Conservation (phyloP, 1,140 invertebrate genomes). For the Cherax destructor region DNA sequence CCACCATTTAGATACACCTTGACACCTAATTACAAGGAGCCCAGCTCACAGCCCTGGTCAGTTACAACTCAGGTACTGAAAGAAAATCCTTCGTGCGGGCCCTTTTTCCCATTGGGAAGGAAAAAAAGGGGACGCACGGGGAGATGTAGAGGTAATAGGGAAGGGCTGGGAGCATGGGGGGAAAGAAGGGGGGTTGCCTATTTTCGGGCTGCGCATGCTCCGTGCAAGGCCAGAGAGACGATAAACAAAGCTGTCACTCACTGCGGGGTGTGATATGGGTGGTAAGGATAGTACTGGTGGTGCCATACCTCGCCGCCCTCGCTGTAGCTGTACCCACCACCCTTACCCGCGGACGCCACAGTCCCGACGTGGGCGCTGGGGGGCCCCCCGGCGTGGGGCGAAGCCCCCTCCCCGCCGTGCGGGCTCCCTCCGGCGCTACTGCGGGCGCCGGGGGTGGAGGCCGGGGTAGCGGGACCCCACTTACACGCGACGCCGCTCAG, state of each 20-base stretch:
- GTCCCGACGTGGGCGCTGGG: conserved; percentile 47
- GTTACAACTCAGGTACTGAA: background rate
- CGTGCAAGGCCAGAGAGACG: conserved; percentile 63
- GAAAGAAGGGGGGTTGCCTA: conserved; percentile 10
- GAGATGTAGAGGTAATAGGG: conserved; percentile 45
- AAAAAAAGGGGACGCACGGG: background rate
- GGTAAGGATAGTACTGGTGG: conserved; percentile 78
- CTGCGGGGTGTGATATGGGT: conserved; percentile 77
- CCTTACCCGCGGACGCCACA: conserved; percentile 71
- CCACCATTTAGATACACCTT: conserved; percentile 15
- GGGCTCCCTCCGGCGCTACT: conserved; percentile 64
- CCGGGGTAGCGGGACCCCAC: conserved; percentile 73
- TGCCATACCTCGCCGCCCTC: conserved; percentile 71
- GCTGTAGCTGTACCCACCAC: conserved; percentile 66
- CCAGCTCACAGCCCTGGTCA: conserved; percentile 33
- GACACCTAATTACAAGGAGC: background rate
- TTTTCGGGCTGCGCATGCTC: conserved; percentile 41
- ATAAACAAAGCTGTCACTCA: conserved; percentile 72
- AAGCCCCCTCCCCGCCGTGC: conserved; percentile 53
- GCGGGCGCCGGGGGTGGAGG: conserved; percentile 55
- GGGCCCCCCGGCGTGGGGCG: conserved; percentile 36
- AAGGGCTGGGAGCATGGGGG: conserved; percentile 62
- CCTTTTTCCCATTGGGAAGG: background rate
- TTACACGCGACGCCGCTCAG: conserved; percentile 53
- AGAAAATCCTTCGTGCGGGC: background rate